Conservation (phyloP, 2,113 vertebrate genomes). For the Albula goreensis region DNA sequence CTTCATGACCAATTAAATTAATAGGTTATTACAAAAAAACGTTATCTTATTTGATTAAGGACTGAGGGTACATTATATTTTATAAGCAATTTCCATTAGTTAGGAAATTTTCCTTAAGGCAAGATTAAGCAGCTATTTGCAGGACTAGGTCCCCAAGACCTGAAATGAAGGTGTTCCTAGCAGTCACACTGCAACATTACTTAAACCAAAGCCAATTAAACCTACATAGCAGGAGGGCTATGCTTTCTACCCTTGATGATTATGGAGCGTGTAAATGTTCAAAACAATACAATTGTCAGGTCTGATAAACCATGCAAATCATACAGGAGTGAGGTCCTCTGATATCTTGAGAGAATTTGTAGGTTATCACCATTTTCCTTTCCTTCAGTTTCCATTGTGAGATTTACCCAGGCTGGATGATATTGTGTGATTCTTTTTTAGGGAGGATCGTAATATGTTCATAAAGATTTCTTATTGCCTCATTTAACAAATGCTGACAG, state of each 20-base stretch:
- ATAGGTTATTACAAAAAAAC: conserved; percentile 85
- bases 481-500: conserved; percentile 19
- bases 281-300: conserved; percentile 92
- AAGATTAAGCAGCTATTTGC: conserved; percentile 84
- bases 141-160: conserved; percentile 74
- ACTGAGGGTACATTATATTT: conserved; percentile 86
- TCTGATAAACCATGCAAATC: conserved; percentile 81
- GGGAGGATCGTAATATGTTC: conserved; percentile 67
- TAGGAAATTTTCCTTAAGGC: conserved; percentile 84
- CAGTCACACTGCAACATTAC: conserved; percentile 76
- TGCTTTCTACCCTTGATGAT: conserved; percentile 81
- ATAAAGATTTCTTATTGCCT: conserved; percentile 49
- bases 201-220: conserved; percentile 87
- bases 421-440: conserved; percentile 55
- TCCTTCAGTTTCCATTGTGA: conserved; percentile 60
- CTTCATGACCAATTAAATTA: conserved; percentile 87
- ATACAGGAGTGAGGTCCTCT: conserved; percentile 78
- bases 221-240: conserved; percentile 80
- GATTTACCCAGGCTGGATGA: conserved; percentile 71
- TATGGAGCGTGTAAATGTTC: conserved; percentile 83
- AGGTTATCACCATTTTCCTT: conserved; percentile 76
- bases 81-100: conserved; percentile 87
- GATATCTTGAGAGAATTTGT: conserved; percentile 75
- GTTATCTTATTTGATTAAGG: conserved; percentile 85
- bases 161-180: conserved; percentile 79